phyloP scores from a whole-genome alignment of 1,140 invertebrate genomes.

The Aricia agestis region DNA sequence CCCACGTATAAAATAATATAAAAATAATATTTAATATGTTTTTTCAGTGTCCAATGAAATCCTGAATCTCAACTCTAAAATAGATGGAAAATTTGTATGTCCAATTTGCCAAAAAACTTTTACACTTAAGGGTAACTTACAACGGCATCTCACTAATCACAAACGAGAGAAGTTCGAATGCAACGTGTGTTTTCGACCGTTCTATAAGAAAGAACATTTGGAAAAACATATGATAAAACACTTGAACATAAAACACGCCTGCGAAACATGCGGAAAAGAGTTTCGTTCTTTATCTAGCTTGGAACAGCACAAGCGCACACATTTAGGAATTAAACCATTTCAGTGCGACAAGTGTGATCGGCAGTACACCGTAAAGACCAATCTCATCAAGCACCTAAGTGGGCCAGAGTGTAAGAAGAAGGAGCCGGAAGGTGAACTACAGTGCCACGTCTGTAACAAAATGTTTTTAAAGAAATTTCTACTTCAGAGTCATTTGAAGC shows the following conservation, averaged over 20 bases:
- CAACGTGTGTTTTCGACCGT: conserved; percentile 32
- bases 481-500: conserved; percentile 42
- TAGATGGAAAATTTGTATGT: conserved; percentile 37
- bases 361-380: conserved; percentile 37
- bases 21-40: conserved; percentile 7
- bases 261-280: conserved; percentile 36
- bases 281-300: conserved; percentile 43
- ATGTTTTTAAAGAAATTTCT: conserved; percentile 44
- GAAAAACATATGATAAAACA: conserved; percentile 35
- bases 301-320: conserved; percentile 39
- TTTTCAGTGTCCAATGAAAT: conserved; percentile 35
- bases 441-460: conserved; percentile 45
- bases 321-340: conserved; percentile 36
- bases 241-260: conserved; percentile 29
- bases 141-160: conserved; percentile 39
- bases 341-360: conserved; percentile 38
- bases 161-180: conserved; percentile 36
- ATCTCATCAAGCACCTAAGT: conserved; percentile 39
- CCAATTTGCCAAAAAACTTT: conserved; percentile 40
- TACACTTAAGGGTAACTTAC: conserved; percentile 35
- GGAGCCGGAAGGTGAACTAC: conserved; percentile 24
- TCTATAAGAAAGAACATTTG: conserved; percentile 30
- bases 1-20: too few species aligned
- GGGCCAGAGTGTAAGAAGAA: conserved; percentile 34
- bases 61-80: conserved; percentile 28